These are phyloP conservation scores for Oxycera nigricornis DNA, from an alignment of 2,888 invertebrate species.

Conservation along the genomic window DNA sequence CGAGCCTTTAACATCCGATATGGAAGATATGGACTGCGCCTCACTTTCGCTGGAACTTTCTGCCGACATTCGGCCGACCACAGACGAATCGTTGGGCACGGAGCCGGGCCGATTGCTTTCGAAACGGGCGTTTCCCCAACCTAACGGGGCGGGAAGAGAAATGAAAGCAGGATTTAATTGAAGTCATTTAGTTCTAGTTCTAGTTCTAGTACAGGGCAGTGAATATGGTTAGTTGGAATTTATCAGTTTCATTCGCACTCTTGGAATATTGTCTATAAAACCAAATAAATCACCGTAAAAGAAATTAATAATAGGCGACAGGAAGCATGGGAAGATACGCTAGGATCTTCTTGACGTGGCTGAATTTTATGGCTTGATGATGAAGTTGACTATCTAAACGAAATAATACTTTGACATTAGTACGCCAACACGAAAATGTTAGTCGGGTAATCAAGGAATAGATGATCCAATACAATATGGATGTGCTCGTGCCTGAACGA, in stretches of 20 bases:
- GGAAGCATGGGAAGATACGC: too few relatives aligned
- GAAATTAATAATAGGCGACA: not conserved
- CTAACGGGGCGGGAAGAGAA: constrained; percentile 48
- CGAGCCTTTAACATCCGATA: constrained; percentile 56
- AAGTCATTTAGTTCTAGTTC: too few relatives aligned
- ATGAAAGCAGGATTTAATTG: too few relatives aligned
- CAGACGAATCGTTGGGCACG: constrained; percentile 54
- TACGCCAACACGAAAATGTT: not conserved
- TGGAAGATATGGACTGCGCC: constrained; percentile 61
- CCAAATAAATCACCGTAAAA: not conserved
- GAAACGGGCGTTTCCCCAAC: constrained; percentile 60
- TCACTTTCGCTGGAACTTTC: constrained; percentile 63
- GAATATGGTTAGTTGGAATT: not conserved
- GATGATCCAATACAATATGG: not conserved
- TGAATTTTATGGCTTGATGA: too few relatives aligned
- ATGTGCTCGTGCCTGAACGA: constrained; percentile 3
- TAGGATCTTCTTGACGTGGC: too few relatives aligned
- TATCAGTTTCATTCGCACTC: not conserved
- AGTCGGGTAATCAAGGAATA: not conserved
- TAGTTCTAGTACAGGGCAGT: too few relatives aligned
- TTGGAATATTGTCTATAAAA: not conserved
- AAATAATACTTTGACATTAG: too few relatives aligned
- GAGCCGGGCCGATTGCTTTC: constrained; percentile 60
- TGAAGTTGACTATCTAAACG: too few relatives aligned
- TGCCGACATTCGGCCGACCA: constrained; percentile 57